Base-by-base conservation (phyloP, 2,888 invertebrate species). In the Polia nebulosa region DNA sequence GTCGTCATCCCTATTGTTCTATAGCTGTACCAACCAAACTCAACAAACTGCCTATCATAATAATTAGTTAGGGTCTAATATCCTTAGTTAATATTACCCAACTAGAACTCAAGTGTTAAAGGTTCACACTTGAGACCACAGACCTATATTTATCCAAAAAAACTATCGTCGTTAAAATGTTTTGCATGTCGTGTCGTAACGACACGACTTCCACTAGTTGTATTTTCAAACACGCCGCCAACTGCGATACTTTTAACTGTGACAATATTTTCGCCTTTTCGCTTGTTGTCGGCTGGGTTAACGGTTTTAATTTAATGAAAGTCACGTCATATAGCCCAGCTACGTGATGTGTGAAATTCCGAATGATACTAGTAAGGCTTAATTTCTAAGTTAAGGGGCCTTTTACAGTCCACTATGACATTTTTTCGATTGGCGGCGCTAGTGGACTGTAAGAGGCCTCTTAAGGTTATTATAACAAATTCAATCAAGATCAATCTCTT, bases 191-290 rank as follows among this genome's bases (percentile, higher is more conserved):
- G 53, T 55, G 27, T 41, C 29, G 57, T 49, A 36, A 74, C 36
- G 17, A 22, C 36, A 55, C 27, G 44, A 63, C 32, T 62, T 52
- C 22, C 60, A 51, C 25, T 56, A 61, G 79, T 67, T 58, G 20
- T 60, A 45, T 80, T 76, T 80, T 76, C 44, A 72, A 72, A 58
- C 51, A 3, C 39, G 3, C 34, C 32, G 20, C 36, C 32, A 51
- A 49, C 44, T 39, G 53, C 22, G 11, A 45, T 61, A 64, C 51
- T 64, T 76, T 68, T 76, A n/a, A 25, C 27, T 39, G 44, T 36
- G 6, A 44, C 39, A 34, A 71, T 71, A 64, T 58, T 58, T 76
- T 45, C 49, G 27, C 44, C 17, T 68, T 51, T 51, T 61, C 44
- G 39, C 22, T 51, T 68, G 55, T 75, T 29, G 17, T 51, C n/a